Evolutionary conservation across 2,113 vertebrate species (phyloP).

Genomic region (Pholis gunnellus): DNA sequence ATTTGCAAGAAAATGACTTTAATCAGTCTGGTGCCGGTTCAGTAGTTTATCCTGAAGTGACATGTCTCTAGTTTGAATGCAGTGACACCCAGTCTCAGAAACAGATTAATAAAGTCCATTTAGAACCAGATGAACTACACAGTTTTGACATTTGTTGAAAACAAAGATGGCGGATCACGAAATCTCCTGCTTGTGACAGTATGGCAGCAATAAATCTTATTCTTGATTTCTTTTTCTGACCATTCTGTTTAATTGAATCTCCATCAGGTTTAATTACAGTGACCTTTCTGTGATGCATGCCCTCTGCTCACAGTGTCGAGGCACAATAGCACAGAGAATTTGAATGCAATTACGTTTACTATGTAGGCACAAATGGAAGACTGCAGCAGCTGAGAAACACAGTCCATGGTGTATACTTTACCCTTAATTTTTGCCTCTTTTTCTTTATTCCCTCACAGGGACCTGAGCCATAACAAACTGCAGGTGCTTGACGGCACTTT

Average conservation of each 20-base stretch:
- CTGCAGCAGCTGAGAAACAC: slow-evolving; percentile 30
- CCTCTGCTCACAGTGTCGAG: slow-evolving; percentile 21
- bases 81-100: not conserved
- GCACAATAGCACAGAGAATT: slow-evolving; percentile 38
- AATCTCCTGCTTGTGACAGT: not conserved
- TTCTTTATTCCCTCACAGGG: slow-evolving; percentile 83
- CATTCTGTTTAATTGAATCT: not conserved
- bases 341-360: slow-evolving; percentile 49
- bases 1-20: not conserved
- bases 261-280: slow-evolving; percentile 14
- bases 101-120: not conserved
- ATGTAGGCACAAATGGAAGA: slow-evolving; percentile 35
- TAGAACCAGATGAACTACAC: not conserved
- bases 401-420: slow-evolving; percentile 36
- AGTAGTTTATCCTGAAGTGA: not conserved
- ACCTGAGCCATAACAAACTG: slow-evolving; percentile 95
- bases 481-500: slow-evolving; percentile 87
- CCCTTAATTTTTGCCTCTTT: slow-evolving; percentile 14
- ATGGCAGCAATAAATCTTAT: slow-evolving; percentile 1
- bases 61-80: not conserved
- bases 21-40: not conserved
- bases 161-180: not conserved
- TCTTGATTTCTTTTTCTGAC: slow-evolving; percentile 4
- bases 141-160: not conserved
- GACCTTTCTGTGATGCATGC: slow-evolving; percentile 23